Evolutionary conservation across 35 echinoderm and acorn worm species (phyloP), one percentile per base, ranked within the genome.

Genomic region (Heliocidaris tuberculata): DNA sequence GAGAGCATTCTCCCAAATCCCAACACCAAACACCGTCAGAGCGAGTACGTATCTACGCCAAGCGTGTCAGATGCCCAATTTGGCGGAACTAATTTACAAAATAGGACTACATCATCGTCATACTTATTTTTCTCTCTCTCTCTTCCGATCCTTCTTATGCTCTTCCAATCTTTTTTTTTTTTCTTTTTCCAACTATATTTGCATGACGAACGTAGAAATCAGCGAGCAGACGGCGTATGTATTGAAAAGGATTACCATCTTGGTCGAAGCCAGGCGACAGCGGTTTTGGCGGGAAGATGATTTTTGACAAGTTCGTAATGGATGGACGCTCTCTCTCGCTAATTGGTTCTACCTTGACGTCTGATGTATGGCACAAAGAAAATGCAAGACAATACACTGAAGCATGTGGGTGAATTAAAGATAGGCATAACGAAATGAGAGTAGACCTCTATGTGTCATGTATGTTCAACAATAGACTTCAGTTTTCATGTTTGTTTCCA

Each of bases 241-340:
- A 78, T 78, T 78, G 65, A 78, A 27, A 78, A 78, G 65, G 65
- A 78, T 78, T 78, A 78, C 21, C 65, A 78, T 78, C 65, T 78
- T 78, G 65, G 65, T n/a, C 65, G 65, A 78, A 78, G 65, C 65
- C 65, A 78, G 65, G 65, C 65, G 65, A 27, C 21, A 78, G 65
- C 7, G 65, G 65, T 78, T 78, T 78, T 78, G 65, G 65, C 65
- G 65, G 65, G 65, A 78, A 78, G 65, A 78, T 78, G 65, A 78
- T 78, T 78, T 78, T 78, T 78, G 65, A 78, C 65, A 78, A 78
- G 65, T 78, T 78, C 65, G 65, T 78, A 78, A 78, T 78, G 65
- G 65, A 78, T 78, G 21, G 65, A 78, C 27, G 65, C 65, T 78
- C 65, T 78, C 65, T 78, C 27, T 78, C 21, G 7, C 65, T 78